A percentile compares a stretch with the other conserved stretches of the same genome.
These are phyloP conservation scores for Orthochromis malagaraziensis DNA, from an alignment of 2,113 vertebrate genomes.

Conservation along the genomic window DNA sequence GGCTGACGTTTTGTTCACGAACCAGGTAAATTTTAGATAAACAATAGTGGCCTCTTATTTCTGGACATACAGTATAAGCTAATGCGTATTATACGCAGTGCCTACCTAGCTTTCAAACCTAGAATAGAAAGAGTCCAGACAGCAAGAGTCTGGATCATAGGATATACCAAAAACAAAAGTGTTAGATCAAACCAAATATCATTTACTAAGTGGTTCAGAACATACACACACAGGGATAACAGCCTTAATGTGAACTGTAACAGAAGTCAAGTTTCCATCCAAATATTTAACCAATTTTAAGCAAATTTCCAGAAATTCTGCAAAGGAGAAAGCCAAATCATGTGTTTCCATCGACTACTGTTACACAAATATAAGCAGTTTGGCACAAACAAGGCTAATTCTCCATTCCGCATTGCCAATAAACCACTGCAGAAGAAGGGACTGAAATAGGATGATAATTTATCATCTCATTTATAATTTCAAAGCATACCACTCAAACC, in stretches of 20 bases:
- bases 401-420: neutral
- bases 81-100: neutral
- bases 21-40: neutral
- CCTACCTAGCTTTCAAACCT: neutral
- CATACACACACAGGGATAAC: neutral
- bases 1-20: rapidly evolving
- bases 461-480: neutral
- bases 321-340: neutral
- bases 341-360: neutral
- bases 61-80: rapidly evolving
- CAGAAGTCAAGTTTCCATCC: neutral
- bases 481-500: neutral
- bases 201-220: neutral
- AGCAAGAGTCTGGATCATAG: neutral
- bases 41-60: neutral
- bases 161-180: neutral
- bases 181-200: neutral
- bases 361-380: neutral
- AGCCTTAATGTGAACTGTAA: neutral
- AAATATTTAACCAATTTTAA: neutral
- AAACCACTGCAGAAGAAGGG: neutral
- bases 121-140: neutral
- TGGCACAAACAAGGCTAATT: neutral
- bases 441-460: neutral
- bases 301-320: neutral